Conservation (phyloP, 2,888 invertebrate species). For the Acronicta psi region DNA sequence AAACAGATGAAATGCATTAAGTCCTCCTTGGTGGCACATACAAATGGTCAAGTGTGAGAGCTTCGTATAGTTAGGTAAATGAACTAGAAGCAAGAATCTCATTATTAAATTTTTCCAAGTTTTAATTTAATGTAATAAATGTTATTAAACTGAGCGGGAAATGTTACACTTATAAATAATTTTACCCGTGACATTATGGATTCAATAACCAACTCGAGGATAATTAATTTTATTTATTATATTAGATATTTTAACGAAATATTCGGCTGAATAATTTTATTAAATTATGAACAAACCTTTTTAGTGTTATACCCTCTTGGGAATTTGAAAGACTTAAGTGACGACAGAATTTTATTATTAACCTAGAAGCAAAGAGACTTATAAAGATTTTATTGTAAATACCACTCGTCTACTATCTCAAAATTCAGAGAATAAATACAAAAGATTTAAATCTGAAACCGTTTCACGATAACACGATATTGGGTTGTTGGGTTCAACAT, state of each 20-base stretch:
- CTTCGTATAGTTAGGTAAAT: conserved; percentile 21
- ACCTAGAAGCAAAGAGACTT: conserved; percentile 5
- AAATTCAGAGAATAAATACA: conserved; percentile 8
- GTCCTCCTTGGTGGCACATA: conserved; percentile 14
- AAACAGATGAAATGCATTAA: conserved; percentile 55
- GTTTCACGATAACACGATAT: conserved; percentile 10
- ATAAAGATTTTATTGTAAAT: conserved; percentile 5
- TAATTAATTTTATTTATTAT: neutral
- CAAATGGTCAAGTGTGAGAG: conserved; percentile 30
- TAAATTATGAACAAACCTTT: neutral
- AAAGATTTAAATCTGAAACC: conserved; percentile 15
- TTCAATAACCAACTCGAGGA: neutral
- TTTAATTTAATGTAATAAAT: conserved; percentile 5
- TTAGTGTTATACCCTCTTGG: neutral
- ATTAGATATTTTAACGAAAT: neutral
- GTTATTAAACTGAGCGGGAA: conserved; percentile 8
- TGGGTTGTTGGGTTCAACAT: conserved; percentile 21
- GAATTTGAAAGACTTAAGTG: neutral
- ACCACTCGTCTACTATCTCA: conserved; percentile 3
- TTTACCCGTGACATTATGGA: conserved; percentile 9
- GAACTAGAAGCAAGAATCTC: conserved; percentile 8
- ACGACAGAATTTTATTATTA: neutral
- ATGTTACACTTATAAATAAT: neutral
- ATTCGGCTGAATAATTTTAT: neutral
- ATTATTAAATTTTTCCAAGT: conserved; percentile 2